Conservation (phyloP, 2,888 invertebrate genomes). For the Amblyteles armatorius region DNA sequence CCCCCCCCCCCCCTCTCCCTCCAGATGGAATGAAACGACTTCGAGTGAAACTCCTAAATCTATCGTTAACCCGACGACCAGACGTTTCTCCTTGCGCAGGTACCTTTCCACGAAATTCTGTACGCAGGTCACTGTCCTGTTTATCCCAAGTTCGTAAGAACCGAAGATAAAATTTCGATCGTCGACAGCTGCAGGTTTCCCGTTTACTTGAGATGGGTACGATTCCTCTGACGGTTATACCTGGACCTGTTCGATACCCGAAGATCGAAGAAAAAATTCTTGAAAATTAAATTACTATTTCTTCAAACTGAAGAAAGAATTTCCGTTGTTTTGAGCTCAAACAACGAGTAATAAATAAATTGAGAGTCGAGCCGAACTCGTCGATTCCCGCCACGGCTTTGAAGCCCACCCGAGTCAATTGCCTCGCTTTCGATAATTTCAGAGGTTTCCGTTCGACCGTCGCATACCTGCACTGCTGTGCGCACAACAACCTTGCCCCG, state of each 20-base stretch:
- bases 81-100: neutral
- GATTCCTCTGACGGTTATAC: neutral
- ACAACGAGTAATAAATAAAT: no score
- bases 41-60: constrained; percentile 17
- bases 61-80: neutral
- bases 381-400: no score
- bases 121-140: neutral
- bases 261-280: neutral
- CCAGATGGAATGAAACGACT: neutral
- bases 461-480: neutral
- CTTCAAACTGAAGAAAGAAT: no score
- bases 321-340: no score
- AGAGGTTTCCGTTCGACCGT: neutral
- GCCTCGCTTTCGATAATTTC: neutral
- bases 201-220: neutral
- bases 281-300: neutral
- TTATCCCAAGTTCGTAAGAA: neutral
- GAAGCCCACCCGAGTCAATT: neutral
- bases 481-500: constrained; percentile 29
- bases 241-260: neutral
- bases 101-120: constrained; percentile 1
- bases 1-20: no score
- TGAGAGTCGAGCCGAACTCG: no score
- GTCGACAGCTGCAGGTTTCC: constrained; percentile 9
- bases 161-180: neutral